These are phyloP conservation scores for Acronicta alni DNA, from an alignment of 2,888 invertebrate genomes.

Conservation along the genomic window DNA sequence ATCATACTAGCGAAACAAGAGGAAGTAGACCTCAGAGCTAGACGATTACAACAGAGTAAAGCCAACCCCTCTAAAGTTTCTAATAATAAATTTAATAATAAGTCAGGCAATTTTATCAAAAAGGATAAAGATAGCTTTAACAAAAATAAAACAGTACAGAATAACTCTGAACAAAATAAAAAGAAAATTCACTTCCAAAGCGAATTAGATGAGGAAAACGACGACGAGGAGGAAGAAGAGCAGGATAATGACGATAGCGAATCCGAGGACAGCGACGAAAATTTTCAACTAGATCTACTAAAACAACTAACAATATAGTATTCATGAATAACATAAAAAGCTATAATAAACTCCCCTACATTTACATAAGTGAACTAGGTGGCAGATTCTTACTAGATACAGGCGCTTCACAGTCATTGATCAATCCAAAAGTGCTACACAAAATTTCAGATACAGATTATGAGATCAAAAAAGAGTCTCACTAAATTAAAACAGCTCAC, in stretches of 20 bases:
- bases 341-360: conserved; percentile 38
- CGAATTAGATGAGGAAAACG: neutral
- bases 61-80: neutral
- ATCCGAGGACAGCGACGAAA: conserved; percentile 28
- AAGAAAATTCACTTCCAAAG: conserved; percentile 18
- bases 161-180: neutral
- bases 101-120: neutral
- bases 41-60: conserved; percentile 4
- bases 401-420: conserved; percentile 48
- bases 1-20: conserved; percentile 51
- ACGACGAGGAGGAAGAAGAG: neutral
- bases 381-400: conserved; percentile 55
- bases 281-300: conserved; percentile 30
- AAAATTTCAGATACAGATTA: conserved; percentile 7
- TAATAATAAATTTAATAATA: conserved; percentile 9
- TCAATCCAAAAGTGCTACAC: conserved; percentile 34
- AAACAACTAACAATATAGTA: conserved; percentile 24
- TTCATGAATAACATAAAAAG: conserved; percentile 32
- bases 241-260: neutral
- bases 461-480: conserved; percentile 56
- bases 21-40: conserved; percentile 35
- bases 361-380: conserved; percentile 43
- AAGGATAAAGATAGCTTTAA: neutral
- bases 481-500: conserved; percentile 74
- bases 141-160: conserved; percentile 9